A percentile compares a stretch with the other conserved stretches of the same genome.
phyloP scores from a whole-genome alignment of 2,113 vertebrate species.

The Albula goreensis region DNA sequence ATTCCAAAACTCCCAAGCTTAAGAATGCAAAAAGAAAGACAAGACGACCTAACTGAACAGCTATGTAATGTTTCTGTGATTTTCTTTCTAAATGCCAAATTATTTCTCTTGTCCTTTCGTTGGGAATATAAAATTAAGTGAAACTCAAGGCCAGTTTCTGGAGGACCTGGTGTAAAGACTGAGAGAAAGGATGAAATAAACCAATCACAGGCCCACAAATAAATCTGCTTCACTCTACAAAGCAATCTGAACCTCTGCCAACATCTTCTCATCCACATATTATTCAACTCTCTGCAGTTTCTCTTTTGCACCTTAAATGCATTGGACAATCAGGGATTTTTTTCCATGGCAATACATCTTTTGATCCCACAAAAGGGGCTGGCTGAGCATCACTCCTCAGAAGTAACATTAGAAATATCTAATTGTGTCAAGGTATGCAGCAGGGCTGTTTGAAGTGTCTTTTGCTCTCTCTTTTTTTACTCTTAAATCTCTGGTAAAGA shows the following conservation, averaged over 20 bases:
- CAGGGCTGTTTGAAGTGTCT: conserved; percentile 6
- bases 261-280: conserved; percentile 14
- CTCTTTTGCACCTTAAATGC: conserved; percentile 6
- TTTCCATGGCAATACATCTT: conserved; percentile 8
- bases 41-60: not conserved
- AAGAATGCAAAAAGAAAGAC: conserved; percentile 20
- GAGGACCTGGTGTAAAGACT: conserved; percentile 15
- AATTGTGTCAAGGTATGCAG: conserved; percentile 18
- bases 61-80: conserved; percentile 21
- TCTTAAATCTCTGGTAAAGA: conserved; percentile 31
- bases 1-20: conserved; percentile 17
- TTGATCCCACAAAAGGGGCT: conserved; percentile 18
- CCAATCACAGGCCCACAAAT: conserved; percentile 17
- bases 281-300: conserved; percentile 1
- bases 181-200: conserved; percentile 28
- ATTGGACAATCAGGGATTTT: conserved; percentile 17
- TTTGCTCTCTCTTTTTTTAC: not conserved
- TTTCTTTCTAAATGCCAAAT: conserved; percentile 9
- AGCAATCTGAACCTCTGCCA: conserved; percentile 19
- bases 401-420: conserved; percentile 47
- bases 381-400: conserved; percentile 18
- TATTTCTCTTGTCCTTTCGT: not conserved
- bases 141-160: conserved; percentile 9
- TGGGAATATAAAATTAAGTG: conserved; percentile 22
- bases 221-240: conserved; percentile 20